A percentile compares a stretch with the other conserved stretches of the same genome.
Evolutionary conservation across 92 coral and sea anemone species (phyloP).

Genomic region (Porites divaricata): DNA sequence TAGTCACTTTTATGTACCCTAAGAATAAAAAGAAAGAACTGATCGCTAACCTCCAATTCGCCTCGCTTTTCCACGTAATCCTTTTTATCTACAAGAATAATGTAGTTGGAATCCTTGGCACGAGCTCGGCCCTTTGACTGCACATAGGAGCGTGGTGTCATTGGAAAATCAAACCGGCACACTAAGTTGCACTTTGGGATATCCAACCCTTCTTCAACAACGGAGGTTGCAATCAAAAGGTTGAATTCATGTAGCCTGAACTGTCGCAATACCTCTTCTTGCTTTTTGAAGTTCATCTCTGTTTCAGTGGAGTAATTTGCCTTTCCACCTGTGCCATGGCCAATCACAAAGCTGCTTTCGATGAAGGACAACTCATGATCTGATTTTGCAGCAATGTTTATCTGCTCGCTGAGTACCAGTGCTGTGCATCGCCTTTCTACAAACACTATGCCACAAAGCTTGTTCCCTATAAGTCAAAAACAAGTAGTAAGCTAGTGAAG

Average conservation of each 20-base stretch:
- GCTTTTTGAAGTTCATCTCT: constrained; percentile 89
- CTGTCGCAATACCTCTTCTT: constrained; percentile 65
- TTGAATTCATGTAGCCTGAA: constrained; percentile 79
- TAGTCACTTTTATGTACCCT: too few relatives aligned
- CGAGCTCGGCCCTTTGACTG: constrained; percentile 96
- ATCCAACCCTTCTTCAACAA: constrained; percentile 96
- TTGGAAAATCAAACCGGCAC: constrained; percentile 89
- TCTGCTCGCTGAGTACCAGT: constrained; percentile 73
- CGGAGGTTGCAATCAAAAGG: constrained; percentile 89
- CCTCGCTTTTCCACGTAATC: constrained; percentile 28
- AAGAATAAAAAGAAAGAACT: too few relatives aligned
- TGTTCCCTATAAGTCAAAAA: not conserved
- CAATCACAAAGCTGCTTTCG: constrained; percentile 84
- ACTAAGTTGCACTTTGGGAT: constrained; percentile 93
- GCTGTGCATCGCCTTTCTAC: constrained; percentile 90
- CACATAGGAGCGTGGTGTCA: constrained; percentile 82
- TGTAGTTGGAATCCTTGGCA: constrained; percentile 77
- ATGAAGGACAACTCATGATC: constrained; percentile 52
- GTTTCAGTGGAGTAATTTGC: constrained; percentile 50
- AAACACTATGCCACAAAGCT: constrained; percentile 91
- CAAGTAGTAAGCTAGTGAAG: not conserved
- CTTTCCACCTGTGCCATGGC: constrained; percentile 79
- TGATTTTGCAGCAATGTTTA: constrained; percentile 69
- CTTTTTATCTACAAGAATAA: constrained; percentile 60
- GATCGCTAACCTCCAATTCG: constrained; percentile 60